Evolutionary conservation across 2,888 invertebrate genomes (phyloP).

Genomic region (Aethes cnicana): DNA sequence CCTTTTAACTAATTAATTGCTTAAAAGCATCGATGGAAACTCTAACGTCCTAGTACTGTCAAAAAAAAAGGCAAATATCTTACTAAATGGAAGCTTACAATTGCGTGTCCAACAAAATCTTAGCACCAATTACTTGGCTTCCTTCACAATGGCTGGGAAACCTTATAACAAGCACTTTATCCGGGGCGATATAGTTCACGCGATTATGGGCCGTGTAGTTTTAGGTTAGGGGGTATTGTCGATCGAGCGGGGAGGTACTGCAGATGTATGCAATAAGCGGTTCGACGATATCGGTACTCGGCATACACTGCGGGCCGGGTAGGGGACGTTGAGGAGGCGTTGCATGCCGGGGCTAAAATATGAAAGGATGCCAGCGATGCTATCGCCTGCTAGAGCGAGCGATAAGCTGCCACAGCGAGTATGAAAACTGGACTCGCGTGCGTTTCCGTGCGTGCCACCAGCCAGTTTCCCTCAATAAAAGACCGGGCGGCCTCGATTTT

Average conservation of each 20-base stretch:
- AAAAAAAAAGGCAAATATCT: too few relatives aligned
- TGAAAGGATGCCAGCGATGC: slow-evolving; percentile 33
- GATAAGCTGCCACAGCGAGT: slow-evolving; percentile 34
- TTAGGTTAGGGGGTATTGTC: slow-evolving; percentile 44
- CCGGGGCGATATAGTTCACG: slow-evolving; percentile 34
- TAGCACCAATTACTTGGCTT: slow-evolving; percentile 48
- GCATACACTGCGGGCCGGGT: slow-evolving; percentile 38
- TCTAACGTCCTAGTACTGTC: neutral
- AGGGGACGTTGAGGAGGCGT: slow-evolving; percentile 21
- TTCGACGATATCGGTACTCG: slow-evolving; percentile 21
- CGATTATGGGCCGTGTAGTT: slow-evolving; percentile 47
- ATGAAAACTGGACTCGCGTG: slow-evolving; percentile 68
- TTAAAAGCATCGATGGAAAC: neutral
- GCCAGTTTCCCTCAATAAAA: slow-evolving; percentile 72
- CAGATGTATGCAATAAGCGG: slow-evolving; percentile 44
- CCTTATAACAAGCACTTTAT: slow-evolving; percentile 53
- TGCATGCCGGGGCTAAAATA: slow-evolving; percentile 38
- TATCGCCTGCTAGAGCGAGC: slow-evolving; percentile 34
- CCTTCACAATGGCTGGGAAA: slow-evolving; percentile 57
- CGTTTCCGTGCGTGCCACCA: slow-evolving; percentile 70
- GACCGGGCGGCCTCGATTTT: slow-evolving; percentile 75
- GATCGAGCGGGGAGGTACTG: slow-evolving; percentile 49
- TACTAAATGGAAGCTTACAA: slow-evolving; percentile 23
- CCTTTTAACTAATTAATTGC: too few relatives aligned
- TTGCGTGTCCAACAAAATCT: slow-evolving; percentile 45